Percentiles rank a stretch among this genome's conserved stretches.
Evolutionary conservation across 2,888 invertebrate species (phyloP).

Genomic region (Leucophenga montana): DNA sequence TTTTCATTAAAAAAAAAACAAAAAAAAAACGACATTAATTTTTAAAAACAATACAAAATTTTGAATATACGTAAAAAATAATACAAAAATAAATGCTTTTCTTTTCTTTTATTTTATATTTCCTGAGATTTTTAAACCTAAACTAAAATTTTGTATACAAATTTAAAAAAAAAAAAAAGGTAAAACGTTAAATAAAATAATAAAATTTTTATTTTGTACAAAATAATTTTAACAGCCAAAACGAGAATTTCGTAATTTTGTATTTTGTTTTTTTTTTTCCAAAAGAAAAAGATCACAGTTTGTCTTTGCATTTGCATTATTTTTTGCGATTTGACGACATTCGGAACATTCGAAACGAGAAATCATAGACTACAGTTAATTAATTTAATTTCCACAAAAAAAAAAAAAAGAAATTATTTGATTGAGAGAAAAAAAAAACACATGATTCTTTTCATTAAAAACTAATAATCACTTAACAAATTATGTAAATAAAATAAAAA

Average conservation of each 20-base stretch:
- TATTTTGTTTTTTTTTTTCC: conserved; percentile 55
- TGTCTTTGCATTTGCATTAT: conserved; percentile 64
- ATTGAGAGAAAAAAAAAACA: no score
- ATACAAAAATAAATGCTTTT: conserved; percentile 35
- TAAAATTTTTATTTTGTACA: conserved; percentile 42
- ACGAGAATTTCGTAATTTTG: conserved; percentile 59
- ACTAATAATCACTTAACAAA: conserved; percentile 12
- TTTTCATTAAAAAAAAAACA: no score
- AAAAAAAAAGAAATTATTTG: no score
- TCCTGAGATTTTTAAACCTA: conserved; percentile 45
- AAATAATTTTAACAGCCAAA: conserved; percentile 52
- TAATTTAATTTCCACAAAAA: no score
- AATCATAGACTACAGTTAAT: neutral
- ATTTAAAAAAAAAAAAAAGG: no score
- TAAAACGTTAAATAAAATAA: conserved; percentile 40
- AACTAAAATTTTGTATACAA: conserved; percentile 63
- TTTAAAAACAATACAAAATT: conserved; percentile 38
- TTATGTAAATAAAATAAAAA: neutral
- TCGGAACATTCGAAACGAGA: no score
- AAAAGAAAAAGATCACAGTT: conserved; percentile 71
- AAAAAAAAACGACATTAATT: neutral
- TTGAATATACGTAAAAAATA: conserved; percentile 37
- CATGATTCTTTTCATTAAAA: neutral
- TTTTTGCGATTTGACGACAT: conserved; percentile 49
- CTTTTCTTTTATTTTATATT: conserved; percentile 15